Evolutionary conservation across 2,888 invertebrate genomes (phyloP), one percentile per base, ranked within the genome.

Genomic region (Malacosoma neustria): DNA sequence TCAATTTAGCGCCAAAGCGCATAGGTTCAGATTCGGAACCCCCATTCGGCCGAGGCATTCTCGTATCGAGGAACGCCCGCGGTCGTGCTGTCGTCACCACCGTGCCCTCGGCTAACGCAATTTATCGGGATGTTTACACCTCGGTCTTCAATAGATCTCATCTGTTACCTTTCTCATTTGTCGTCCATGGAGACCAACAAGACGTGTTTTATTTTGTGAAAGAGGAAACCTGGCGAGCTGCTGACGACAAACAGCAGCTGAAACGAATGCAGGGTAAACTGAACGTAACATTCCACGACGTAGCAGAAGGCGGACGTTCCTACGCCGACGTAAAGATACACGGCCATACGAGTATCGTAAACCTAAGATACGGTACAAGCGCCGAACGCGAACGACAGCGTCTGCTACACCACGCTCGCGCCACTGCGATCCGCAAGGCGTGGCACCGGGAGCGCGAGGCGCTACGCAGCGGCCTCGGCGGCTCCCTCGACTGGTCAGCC

Each of bases 171-270:
- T 95, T 96, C 74, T 94, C 94, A 7, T 93, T 95, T 64, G 92
- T 95, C 35, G 92, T 95, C 15, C 95, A 96, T 72, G 94, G 92
- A 50, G 93, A 93, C 11, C 93, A 94, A 61, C 96, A 96, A 68
- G 96, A 97, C 64, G 93, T 95, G 7, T 96, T 97, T 84, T 96
- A 94, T 77, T 97, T 97, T 67, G 95, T 96, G 11, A 97, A 97
- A 65, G 95, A 96, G 63, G 94, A 95, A 49, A 91, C 93, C 1
- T 95, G 95, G 95, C 91, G 95, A 31, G 94, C 95, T 4, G 92
- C 91, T 42, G 95, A 96, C 58, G 96, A 97, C 66, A 91, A 93
- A 51, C 94, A 93, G 45, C 96, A 96, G 62, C 72, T 97, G 51
- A 96, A 96, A 66, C 90, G 96, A 6, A 89, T 97, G 55, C 96